Conservation (phyloP, 2,888 invertebrate genomes). For the Philereme transversata region DNA sequence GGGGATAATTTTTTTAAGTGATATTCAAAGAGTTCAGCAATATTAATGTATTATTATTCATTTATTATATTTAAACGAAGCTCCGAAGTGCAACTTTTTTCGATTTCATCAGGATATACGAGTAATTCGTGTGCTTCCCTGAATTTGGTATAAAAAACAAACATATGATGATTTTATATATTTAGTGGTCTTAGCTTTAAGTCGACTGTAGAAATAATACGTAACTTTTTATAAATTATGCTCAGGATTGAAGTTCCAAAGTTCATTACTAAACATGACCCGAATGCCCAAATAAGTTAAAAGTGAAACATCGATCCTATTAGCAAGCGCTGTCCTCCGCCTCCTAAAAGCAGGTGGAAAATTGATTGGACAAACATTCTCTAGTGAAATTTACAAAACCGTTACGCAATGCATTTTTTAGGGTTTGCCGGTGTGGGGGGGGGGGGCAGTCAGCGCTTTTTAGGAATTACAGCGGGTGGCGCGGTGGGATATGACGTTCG, state of each 20-base stretch:
- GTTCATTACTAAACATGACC: constrained; percentile 9
- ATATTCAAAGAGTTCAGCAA: constrained; percentile 7
- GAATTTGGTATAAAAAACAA: too few relatives aligned
- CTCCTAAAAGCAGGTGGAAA: constrained; percentile 66
- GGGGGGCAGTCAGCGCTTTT: constrained; percentile 80
- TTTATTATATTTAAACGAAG: background rate
- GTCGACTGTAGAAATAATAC: too few relatives aligned
- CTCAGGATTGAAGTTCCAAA: constrained; percentile 5
- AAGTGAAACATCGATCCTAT: constrained; percentile 30
- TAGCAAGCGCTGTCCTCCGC: constrained; percentile 24
- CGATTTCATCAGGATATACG: too few relatives aligned
- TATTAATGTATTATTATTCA: too few relatives aligned
- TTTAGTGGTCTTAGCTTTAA: too few relatives aligned
- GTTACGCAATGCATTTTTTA: constrained; percentile 84
- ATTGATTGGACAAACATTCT: constrained; percentile 78
- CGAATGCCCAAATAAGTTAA: constrained; percentile 20
- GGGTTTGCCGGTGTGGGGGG: constrained; percentile 73
- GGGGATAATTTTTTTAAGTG: too few relatives aligned
- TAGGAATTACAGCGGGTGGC: constrained; percentile 77
- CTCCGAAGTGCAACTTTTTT: too few relatives aligned
- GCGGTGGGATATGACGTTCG: constrained; percentile 82
- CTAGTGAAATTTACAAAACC: constrained; percentile 71
- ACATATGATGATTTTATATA: too few relatives aligned
- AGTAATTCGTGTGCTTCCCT: too few relatives aligned
- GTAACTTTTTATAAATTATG: constrained; percentile 2